A percentile compares a stretch with the other conserved stretches of the same genome.
These are phyloP conservation scores for Natator depressus DNA, from an alignment of 2,113 vertebrate species.

Conservation along the genomic window DNA sequence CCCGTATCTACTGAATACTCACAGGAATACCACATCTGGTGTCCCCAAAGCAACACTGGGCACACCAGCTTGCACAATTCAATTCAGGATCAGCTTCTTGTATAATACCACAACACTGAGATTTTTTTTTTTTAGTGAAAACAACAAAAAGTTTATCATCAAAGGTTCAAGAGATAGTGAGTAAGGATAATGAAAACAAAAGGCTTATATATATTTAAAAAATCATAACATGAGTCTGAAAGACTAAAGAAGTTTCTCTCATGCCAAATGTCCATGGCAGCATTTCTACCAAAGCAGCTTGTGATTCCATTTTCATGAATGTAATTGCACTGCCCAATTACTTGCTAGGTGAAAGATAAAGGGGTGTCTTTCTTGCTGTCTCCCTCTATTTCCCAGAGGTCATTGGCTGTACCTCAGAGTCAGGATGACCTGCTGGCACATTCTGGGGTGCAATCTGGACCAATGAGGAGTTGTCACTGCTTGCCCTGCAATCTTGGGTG, in stretches of 20 bases:
- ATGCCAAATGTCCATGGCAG: not conserved
- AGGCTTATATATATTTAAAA: not conserved
- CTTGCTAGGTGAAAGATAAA: too few species aligned
- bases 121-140: not conserved
- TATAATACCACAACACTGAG: not conserved
- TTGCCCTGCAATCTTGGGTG: not conserved
- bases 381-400: not conserved
- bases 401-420: not conserved
- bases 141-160: not conserved
- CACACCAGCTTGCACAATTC: not conserved
- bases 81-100: not conserved
- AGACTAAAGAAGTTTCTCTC: not conserved
- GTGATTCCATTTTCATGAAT: not conserved
- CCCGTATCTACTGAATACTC: not conserved
- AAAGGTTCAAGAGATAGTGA: not conserved
- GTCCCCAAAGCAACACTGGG: not conserved
- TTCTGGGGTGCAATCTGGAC: not conserved
- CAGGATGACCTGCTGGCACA: not conserved
- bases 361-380: too few species aligned
- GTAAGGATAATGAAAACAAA: not conserved
- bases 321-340: not conserved
- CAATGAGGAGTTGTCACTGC: not conserved
- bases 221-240: not conserved
- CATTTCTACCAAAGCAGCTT: not conserved
- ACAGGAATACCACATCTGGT: not conserved